A percentile compares a stretch with the other conserved stretches of the same genome.
phyloP scores from a whole-genome alignment of 1,140 invertebrate genomes.

The Hyphantria cunea region DNA sequence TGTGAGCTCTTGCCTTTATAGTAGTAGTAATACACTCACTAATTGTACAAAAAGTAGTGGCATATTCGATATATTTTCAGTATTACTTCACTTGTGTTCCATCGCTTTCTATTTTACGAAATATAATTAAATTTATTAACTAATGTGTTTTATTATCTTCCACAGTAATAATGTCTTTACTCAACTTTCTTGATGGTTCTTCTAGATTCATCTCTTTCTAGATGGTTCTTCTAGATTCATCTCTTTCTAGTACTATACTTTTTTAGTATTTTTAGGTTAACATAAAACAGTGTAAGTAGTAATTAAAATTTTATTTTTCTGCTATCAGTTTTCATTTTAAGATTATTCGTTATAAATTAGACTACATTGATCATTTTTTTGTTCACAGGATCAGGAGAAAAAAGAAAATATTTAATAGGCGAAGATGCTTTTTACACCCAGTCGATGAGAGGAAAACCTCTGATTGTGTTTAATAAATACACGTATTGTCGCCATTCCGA shows the following conservation, averaged over 20 bases:
- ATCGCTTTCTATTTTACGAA: slow-evolving; percentile 49
- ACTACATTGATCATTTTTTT: neutral
- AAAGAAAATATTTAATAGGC: neutral
- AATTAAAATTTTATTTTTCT: no score
- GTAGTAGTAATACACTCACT: slow-evolving; percentile 1
- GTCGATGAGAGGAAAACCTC: slow-evolving; percentile 63
- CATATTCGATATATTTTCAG: slow-evolving; percentile 53
- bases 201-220: no score
- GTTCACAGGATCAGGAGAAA: neutral
- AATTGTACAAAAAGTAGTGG: slow-evolving; percentile 49
- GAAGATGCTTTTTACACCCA: slow-evolving; percentile 51
- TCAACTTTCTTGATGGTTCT: no score
- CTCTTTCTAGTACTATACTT: no score
- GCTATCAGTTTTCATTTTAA: no score
- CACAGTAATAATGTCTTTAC: neutral
- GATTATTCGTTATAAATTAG: neutral
- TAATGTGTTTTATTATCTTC: slow-evolving; percentile 3
- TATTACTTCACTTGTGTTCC: slow-evolving; percentile 59
- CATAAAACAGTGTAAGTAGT: no score
- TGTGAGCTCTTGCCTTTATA: slow-evolving; percentile 38
- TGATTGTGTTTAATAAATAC: slow-evolving; percentile 64
- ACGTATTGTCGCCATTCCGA: slow-evolving; percentile 64
- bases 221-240: no score
- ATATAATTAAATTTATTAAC: slow-evolving; percentile 24
- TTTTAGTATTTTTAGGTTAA: no score